These are phyloP conservation scores for Ptycholaimellus sp. DNA, from an alignment of 2,888 invertebrate species.

Conservation along the genomic window DNA sequence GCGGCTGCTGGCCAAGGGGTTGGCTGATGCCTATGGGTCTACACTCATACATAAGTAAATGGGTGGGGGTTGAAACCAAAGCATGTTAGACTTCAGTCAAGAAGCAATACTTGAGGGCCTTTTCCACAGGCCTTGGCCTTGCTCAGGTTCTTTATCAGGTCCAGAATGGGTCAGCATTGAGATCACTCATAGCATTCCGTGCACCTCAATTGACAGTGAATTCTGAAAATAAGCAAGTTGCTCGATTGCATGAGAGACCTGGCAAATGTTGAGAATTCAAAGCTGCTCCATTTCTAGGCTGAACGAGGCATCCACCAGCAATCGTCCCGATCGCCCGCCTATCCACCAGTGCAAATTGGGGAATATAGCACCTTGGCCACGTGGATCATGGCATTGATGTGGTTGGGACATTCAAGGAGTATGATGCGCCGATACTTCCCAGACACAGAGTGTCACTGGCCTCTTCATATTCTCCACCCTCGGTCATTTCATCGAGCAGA, in stretches of 20 bases:
- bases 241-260: too few relatives aligned
- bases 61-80: neutral
- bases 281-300: constrained; percentile 99
- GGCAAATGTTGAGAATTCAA: constrained; percentile 93
- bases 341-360: constrained; percentile 48
- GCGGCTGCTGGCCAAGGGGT: too few relatives aligned
- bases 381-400: constrained; percentile 95
- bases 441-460: constrained; percentile 82
- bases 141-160: constrained; percentile 53
- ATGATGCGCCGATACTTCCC: constrained; percentile 77
- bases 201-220: too few relatives aligned
- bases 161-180: constrained; percentile 88
- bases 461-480: constrained; percentile 41
- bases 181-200: constrained; percentile 39
- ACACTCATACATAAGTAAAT: neutral
- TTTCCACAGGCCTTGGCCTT: constrained; percentile 65
- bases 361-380: constrained; percentile 88
- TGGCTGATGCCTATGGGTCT: too few relatives aligned
- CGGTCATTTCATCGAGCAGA: constrained; percentile 62
- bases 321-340: constrained; percentile 28
- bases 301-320: constrained; percentile 86
- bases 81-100: constrained; percentile 89
- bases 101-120: constrained; percentile 91
- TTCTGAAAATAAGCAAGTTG: too few relatives aligned
- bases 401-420: constrained; percentile 88